Conservation (phyloP, 2,113 vertebrate genomes). For the Athene noctua region DNA sequence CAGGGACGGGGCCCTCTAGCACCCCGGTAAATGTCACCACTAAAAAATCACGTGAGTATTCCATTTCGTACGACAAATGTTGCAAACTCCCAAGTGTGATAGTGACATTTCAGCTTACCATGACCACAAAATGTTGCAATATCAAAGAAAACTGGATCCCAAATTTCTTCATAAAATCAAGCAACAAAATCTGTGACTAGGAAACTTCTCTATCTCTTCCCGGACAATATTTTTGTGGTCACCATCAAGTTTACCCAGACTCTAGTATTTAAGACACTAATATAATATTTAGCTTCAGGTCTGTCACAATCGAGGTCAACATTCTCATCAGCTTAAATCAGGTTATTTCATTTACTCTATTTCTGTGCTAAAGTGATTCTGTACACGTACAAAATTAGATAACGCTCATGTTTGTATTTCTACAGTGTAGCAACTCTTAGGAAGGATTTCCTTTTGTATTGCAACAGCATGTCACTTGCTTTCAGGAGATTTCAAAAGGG, state of each 20-base stretch:
- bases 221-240: neutral
- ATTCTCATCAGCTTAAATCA: neutral
- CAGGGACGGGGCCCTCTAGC: conserved; percentile 86
- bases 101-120: neutral
- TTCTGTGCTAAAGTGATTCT: neutral
- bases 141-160: neutral
- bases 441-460: neutral
- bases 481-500: neutral
- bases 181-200: neutral
- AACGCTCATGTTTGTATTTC: neutral
- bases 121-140: neutral
- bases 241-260: neutral
- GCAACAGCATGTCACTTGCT: neutral
- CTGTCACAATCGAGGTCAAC: neutral
- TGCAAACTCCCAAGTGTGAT: neutral
- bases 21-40: conserved; percentile 83
- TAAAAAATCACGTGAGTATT: conserved; percentile 89
- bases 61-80: fast-evolving
- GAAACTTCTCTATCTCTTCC: neutral
- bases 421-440: neutral
- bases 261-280: neutral
- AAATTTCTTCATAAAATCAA: neutral
- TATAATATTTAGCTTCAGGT: neutral
- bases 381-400: neutral
- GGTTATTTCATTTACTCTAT: neutral